Base-by-base conservation (phyloP, 2,888 invertebrate species). In the Polyploca ridens region DNA sequence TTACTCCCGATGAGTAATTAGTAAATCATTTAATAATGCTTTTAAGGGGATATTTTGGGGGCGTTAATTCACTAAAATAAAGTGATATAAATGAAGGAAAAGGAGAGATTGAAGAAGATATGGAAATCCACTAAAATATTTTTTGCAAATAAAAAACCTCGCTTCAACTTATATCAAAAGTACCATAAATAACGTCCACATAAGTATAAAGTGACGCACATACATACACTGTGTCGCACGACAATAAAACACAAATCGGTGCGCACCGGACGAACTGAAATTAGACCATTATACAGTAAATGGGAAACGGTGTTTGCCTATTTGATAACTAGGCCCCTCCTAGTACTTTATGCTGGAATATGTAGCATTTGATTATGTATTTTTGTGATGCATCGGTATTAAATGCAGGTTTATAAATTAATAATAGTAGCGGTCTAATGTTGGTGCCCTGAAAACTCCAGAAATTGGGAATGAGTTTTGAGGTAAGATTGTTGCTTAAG, bases 281-380 rank as follows among this genome's bases (percentile, higher is more conserved):
- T 82, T 79, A 79, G 82, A 84, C 90, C 82, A 90, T 90, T 91
- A 90, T 81, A 82, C 87, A 76, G 86, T 87, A 90, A 91, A 90
- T 90, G 90, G 91, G 90, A 88, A 89, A 90, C 86, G 81, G 71
- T 80, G 79, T 88, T 87, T 83, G 88, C 84, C 89, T 89, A 88
- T 86, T 85, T 85, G 84, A 76, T 66, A 67, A 72, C 10, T 54
- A 54, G 78, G 79, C 88, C 88, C 87, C 82, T 77, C 76, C 67
- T 13, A 13, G 68, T 70, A 72, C 68, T 71, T 19, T 54, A 54
- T 54, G 7, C 10, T 46, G 7, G 0, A 1, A 54, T 19, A 54
- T 54, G n/a, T 54, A 19, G 54, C 54, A n/a, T 54, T 41, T 41
- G 4, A 19, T 10, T 16, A 54, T 19, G 19, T 54, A 10, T 8